Conservation (phyloP, 2,888 invertebrate species). For the Lycaena phlaeas region DNA sequence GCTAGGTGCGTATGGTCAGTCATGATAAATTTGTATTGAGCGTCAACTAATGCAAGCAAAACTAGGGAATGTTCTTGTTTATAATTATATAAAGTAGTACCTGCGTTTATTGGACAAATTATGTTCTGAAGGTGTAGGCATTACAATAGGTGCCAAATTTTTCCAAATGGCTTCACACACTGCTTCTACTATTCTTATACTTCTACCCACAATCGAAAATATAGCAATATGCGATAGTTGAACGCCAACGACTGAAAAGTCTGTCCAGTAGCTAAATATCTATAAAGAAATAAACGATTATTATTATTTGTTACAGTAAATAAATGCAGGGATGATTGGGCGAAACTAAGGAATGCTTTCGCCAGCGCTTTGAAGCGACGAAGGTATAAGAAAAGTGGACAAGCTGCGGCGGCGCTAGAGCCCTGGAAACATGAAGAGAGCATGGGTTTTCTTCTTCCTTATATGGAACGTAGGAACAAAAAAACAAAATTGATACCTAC, state of each 20-base stretch:
- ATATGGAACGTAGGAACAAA: constrained; percentile 12
- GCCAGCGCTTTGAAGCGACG: constrained; percentile 19
- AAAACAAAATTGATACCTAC: too few relatives aligned
- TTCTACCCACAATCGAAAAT: neutral
- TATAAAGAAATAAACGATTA: constrained; percentile 14
- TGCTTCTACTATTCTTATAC: constrained; percentile 17
- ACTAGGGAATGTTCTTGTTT: too few relatives aligned
- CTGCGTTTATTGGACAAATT: too few relatives aligned
- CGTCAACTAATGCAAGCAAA: too few relatives aligned
- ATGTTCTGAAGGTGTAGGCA: constrained; percentile 20
- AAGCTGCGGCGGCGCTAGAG: constrained; percentile 13
- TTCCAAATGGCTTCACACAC: constrained; percentile 27
- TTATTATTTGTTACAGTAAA: constrained; percentile 18
- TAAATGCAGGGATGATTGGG: constrained; percentile 20
- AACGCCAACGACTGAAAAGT: constrained; percentile 23
- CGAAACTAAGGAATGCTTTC: constrained; percentile 20
- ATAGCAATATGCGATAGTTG: constrained; percentile 26
- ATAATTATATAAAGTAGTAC: too few relatives aligned
- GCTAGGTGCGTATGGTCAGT: too few relatives aligned
- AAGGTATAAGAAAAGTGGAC: constrained; percentile 19
- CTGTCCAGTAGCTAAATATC: constrained; percentile 24
- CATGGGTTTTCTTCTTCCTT: constrained; percentile 21
- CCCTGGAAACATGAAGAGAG: constrained; percentile 24
- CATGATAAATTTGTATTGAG: too few relatives aligned
- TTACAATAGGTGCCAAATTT: constrained; percentile 20